Conservation (phyloP, 2,113 vertebrate genomes). For the Toxotes jaculatrix region DNA sequence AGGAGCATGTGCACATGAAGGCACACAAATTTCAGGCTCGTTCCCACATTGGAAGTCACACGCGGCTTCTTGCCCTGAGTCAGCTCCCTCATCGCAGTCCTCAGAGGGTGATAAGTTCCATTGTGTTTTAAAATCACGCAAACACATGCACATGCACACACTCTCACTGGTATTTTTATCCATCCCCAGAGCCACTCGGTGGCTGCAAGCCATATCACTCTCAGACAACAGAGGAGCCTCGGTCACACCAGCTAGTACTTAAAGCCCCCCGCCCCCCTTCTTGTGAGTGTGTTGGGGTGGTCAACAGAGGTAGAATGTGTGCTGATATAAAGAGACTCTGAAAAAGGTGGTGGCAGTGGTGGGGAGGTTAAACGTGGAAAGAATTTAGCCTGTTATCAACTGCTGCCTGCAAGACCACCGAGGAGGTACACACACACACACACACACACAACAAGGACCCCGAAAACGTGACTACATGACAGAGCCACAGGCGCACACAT, state of each 20-base stretch:
- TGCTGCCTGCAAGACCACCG: constrained; percentile 65
- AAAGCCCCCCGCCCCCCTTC: constrained; percentile 29
- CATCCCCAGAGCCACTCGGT: constrained; percentile 74
- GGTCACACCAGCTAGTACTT: constrained; percentile 75
- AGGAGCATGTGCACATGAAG: constrained; percentile 20
- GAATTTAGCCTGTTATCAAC: constrained; percentile 77
- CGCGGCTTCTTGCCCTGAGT: constrained; percentile 33
- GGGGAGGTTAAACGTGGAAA: constrained; percentile 72
- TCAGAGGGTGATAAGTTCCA: constrained; percentile 61
- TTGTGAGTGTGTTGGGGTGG: constrained; percentile 53
- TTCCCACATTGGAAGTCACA: constrained; percentile 34
- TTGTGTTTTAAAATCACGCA: constrained; percentile 66
- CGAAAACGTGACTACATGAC: constrained; percentile 68
- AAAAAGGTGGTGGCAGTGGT: constrained; percentile 46
- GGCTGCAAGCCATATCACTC: constrained; percentile 79
- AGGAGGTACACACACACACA: constrained; percentile 26
- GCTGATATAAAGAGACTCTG: constrained; percentile 61
- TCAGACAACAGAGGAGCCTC: constrained; percentile 73
- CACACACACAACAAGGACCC: constrained; percentile 46
- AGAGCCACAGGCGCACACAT: constrained; percentile 48
- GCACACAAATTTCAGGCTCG: constrained; percentile 20
- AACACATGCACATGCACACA: constrained; percentile 42
- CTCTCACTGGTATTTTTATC: constrained; percentile 80
- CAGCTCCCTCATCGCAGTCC: constrained; percentile 38
- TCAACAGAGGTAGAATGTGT: constrained; percentile 58